phyloP scores from a whole-genome alignment of 2,888 invertebrate species.

The Tetragonula carbonaria region DNA sequence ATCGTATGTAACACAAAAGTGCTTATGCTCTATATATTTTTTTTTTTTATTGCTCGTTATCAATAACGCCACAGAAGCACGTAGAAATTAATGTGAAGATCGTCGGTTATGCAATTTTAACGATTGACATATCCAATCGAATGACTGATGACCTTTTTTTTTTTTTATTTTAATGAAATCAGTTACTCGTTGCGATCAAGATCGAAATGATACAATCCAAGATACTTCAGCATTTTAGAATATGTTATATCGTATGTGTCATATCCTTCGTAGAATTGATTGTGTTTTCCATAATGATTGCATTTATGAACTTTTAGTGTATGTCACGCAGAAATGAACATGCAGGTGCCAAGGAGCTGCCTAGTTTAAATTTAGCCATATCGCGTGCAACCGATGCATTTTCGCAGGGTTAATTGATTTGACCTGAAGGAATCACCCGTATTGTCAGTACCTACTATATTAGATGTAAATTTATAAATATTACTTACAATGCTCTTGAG shows the following conservation, averaged over 20 bases:
- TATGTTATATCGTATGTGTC: not conserved
- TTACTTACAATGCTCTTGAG: too few species aligned
- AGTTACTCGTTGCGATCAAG: conserved; percentile 1
- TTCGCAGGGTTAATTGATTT: conserved; percentile 40
- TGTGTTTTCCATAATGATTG: conserved; percentile 14
- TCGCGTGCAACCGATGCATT: conserved; percentile 42
- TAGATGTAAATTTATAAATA: not conserved
- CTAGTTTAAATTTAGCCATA: conserved; percentile 38
- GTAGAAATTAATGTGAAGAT: not conserved
- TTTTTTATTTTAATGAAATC: not conserved
- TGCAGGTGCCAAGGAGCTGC: conserved; percentile 29
- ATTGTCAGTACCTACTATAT: not conserved
- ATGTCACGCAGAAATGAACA: conserved; percentile 32
- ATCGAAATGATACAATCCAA: too few species aligned
- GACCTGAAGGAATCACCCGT: conserved; percentile 19
- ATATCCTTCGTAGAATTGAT: not conserved
- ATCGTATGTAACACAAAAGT: not conserved
- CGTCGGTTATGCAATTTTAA: not conserved
- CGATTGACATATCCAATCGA: not conserved
- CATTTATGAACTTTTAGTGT: conserved; percentile 21
- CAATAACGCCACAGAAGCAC: not conserved
- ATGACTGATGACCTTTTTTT: not conserved
- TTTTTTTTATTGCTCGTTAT: not conserved
- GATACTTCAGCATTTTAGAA: not conserved
- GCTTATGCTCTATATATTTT: not conserved